A percentile compares a stretch with the other conserved stretches of the same genome.
Conservation (phyloP, 2,888 invertebrate species). For the Pecten maximus region DNA sequence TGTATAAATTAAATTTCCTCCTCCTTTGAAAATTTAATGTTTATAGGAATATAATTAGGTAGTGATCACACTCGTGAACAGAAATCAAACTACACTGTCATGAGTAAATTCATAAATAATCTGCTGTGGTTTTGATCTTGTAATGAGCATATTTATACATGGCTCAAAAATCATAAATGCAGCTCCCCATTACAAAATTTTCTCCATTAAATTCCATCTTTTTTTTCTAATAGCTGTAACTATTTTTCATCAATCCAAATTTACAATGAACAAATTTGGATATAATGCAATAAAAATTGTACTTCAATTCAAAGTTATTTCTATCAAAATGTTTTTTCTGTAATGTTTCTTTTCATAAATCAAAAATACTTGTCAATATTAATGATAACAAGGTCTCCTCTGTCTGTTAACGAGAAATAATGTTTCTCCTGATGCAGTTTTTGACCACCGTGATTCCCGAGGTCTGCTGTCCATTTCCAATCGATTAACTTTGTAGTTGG, state of each 20-base stretch:
- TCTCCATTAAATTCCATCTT: not conserved
- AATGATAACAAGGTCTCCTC: not conserved
- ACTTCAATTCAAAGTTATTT: slow-evolving; percentile 8
- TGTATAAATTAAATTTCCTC: slow-evolving; percentile 21
- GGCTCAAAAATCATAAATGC: slow-evolving; percentile 9
- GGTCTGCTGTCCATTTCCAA: slow-evolving; percentile 11
- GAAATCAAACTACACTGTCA: slow-evolving; percentile 11
- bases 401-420: not conserved
- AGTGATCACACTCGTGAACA: not conserved
- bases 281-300: slow-evolving; percentile 18
- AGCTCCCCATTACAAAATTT: not conserved
- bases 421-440: not conserved
- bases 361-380: not conserved
- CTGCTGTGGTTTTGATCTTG: slow-evolving; percentile 13
- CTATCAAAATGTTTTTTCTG: slow-evolving; percentile 8
- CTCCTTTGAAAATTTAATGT: slow-evolving; percentile 11
- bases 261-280: slow-evolving; percentile 33
- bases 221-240: not conserved
- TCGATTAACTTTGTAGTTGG: slow-evolving; percentile 14
- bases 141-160: slow-evolving; percentile 17
- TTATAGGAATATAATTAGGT: slow-evolving; percentile 28
- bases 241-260: not conserved
- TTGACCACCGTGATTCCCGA: slow-evolving; percentile 17
- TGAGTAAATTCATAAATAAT: not conserved
- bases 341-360: slow-evolving; percentile 23